Base-by-base conservation (phyloP, 2,797 vertebrate species). In the Pipistrellus pygmaeus region DNA sequence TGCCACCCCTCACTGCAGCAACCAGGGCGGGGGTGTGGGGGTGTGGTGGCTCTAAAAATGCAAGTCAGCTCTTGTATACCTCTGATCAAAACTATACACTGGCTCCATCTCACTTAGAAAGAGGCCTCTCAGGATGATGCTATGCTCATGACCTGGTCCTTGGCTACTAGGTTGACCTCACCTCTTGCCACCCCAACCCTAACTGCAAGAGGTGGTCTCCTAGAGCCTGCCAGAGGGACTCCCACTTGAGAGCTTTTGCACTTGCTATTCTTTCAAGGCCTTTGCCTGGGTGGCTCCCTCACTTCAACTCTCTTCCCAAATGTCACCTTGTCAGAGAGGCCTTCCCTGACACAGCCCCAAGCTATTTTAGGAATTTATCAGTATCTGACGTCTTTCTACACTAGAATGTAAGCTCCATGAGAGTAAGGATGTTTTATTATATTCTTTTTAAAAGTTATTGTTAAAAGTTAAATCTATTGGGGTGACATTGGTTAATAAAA, bases 291-390 rank as follows among this genome's bases (percentile, higher is more conserved):
- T 82, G 12, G 25, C 8, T 68, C 32, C 75, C 32, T 87, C 44
- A 60, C 53, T 68, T 94, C 71, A 91, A 62, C 62, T 83, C 76
- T 92, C 66, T 86, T 76, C 32, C 71, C 46, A 23, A 51, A 35
- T 38, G 5, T 41, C 41, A 62, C 32, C 69, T 51, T 68, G 46
- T 76, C 69, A 77, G 38, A 75, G 41, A 72, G 20, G 57, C 6
- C 44, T 57, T 85, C 35, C 30, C 32, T 64, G 73, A 90, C 87
- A 77, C 5, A 88, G 72, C 55, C 20, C 27, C 7, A 84, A 38
- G 27, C 51, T 25, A 32, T 77, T 44, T 30, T 15, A 73, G 80
- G 38, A 48, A 71, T 62, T 71, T 44, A 35, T 83, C 23, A 18
- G 14, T 57, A 44, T 18, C 25, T 44, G 30, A n/a, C n/a, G 32